Base-by-base conservation (phyloP, 2,888 invertebrate genomes). In the Synergus itoensis region DNA sequence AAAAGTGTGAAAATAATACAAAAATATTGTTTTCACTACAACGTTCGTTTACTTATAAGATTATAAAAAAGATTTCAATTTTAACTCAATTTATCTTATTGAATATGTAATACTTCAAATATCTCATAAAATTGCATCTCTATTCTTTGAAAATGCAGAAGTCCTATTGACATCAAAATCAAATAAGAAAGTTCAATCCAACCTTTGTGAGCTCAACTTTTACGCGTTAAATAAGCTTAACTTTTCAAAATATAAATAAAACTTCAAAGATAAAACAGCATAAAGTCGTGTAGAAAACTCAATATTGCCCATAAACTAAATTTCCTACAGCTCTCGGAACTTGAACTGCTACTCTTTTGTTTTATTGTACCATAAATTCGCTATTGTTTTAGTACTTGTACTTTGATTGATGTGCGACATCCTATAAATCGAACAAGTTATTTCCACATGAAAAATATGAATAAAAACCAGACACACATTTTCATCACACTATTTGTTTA, bases 341-440 rank as follows among this genome's bases (percentile, higher is more conserved):
- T n/a, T 48, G 40, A 40, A 36, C 28, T 28, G 16, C 36, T 53
- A 36, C 36, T 57, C 11, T 53, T 73, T 73, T 73, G 69, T 45
- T 73, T 73, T 73, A 73, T 73, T 69, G 48, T 53, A 36, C 53
- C 12, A 73, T 73, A 73, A 73, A 57, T 73, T 73, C 53, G 28
- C 36, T n/a, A 73, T 73, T 73, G 73, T 73, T 73, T 73, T 57
- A 53, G 12, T n/a, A n/a, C 40, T n/a, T 57, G 36, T 73, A n/a
- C 36, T 53, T 69, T 69, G 28, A 48, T 48, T 69, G n/a, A 69
- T 53, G 36, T 16, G 14, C 5, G 48, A n/a, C n/a, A 73, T 21
- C 14, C 40, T 69, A 53, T 73, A 73, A 73, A 73, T 73, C 53
- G 73, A 48, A 69, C 40, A 73, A 28, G n/a, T 73, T 53, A 57